phyloP scores from a whole-genome alignment of 2,113 vertebrate species.

The Gasterosteus nipponicus region DNA sequence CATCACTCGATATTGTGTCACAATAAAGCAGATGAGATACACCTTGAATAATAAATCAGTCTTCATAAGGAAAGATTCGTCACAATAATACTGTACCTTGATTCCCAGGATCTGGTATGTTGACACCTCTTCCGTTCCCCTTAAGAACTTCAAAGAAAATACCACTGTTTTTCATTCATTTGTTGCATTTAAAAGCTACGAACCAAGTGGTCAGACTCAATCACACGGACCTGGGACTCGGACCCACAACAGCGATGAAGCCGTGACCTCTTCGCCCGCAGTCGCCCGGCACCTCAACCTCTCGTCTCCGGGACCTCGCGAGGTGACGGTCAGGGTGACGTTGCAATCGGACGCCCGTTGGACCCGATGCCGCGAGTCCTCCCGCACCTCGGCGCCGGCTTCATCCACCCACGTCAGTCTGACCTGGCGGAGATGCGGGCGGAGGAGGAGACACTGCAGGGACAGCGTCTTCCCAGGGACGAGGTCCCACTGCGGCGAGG shows the following conservation, averaged over 20 bases:
- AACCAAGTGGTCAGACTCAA: not conserved
- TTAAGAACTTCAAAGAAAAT: conserved; percentile 3
- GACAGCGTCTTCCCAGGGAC: not conserved
- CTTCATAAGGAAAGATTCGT: not conserved
- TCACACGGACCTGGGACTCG: conserved; percentile 39
- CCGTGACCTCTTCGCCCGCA: not conserved
- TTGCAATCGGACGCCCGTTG: not conserved
- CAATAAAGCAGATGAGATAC: not conserved
- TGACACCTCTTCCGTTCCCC: conserved; percentile 1
- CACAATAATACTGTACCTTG: conserved; percentile 31
- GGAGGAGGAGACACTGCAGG: conserved; percentile 48
- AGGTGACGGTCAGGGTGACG: conserved; percentile 37
- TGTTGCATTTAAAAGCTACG: not conserved
- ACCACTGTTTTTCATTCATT: not conserved
- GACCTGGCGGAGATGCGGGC: accelerated
- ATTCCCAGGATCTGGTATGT: not conserved
- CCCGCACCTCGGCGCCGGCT: not conserved
- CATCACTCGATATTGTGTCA: not conserved
- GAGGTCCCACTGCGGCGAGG: not conserved
- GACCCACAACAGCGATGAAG: conserved; percentile 14
- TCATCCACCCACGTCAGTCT: conserved; percentile 49
- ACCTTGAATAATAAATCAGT: not conserved
- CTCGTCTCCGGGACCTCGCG: conserved; percentile 3
- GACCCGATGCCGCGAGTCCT: conserved; percentile 24
- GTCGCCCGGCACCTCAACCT: conserved; percentile 40